These are phyloP conservation scores for Tethea ocularis DNA, from an alignment of 2,888 invertebrate genomes.

Conservation along the genomic window DNA sequence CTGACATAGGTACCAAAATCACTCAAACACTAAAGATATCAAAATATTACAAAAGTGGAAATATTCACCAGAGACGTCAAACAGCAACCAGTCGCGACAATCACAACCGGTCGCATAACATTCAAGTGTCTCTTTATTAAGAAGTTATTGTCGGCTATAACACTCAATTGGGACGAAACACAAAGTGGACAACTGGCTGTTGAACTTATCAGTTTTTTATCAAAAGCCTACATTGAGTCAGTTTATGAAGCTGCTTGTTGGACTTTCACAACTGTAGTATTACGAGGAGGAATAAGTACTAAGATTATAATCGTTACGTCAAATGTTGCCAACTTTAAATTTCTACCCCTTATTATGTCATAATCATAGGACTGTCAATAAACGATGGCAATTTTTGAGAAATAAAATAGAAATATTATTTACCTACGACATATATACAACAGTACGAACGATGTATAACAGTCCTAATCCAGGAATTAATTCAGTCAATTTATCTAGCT, in stretches of 20 bases:
- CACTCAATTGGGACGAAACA: background rate
- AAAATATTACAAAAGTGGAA: background rate
- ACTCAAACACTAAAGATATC: too few species aligned
- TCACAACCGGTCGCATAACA: constrained; percentile 5
- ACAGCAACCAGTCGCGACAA: background rate
- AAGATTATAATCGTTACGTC: background rate
- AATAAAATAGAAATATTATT: too few species aligned
- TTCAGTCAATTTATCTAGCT: too few species aligned
- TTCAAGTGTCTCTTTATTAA: background rate
- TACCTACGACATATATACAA: too few species aligned
- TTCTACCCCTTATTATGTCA: too few species aligned
- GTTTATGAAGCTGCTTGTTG: background rate
- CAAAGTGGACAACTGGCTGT: constrained; percentile 4
- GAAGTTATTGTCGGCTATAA: background rate
- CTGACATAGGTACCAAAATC: too few species aligned
- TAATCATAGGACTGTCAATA: too few species aligned
- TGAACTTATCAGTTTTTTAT: constrained; percentile 2
- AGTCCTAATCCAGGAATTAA: too few species aligned
- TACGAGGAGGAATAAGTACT: background rate
- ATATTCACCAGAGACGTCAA: background rate
- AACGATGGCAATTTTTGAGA: too few species aligned
- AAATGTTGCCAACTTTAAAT: background rate
- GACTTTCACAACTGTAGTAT: background rate
- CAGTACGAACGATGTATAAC: too few species aligned
- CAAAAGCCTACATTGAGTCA: background rate